Conservation (phyloP, 1,140 invertebrate species). For the Aphaenogaster ashmeadi region DNA sequence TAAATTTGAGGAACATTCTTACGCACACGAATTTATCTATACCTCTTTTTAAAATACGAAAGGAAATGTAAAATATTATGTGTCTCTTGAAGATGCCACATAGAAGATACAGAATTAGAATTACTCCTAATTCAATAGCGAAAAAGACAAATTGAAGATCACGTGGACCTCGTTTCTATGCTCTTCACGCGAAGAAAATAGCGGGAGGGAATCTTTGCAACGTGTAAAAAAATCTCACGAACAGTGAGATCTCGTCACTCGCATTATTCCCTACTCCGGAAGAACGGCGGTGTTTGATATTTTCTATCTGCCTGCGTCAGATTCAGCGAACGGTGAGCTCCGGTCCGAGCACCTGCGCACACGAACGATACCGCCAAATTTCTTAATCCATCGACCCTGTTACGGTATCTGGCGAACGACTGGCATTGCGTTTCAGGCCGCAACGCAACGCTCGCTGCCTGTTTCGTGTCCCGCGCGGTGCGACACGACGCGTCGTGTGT, state of each 20-base stretch:
- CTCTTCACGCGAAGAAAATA: neutral
- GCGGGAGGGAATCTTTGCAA: neutral
- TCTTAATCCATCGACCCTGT: constrained; percentile 82
- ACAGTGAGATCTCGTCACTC: neutral
- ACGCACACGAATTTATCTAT: neutral
- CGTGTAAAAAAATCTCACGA: neutral
- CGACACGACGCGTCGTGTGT: constrained; percentile 38
- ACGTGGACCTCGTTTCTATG: neutral
- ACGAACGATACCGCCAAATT: constrained; percentile 77
- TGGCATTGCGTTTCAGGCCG: constrained; percentile 71
- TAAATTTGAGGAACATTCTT: neutral
- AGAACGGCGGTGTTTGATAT: neutral
- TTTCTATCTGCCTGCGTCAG: neutral
- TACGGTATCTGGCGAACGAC: constrained; percentile 78
- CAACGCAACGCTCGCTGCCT: constrained; percentile 56
- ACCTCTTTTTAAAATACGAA: neutral
- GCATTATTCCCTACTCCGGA: neutral
- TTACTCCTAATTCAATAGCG: neutral
- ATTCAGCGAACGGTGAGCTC: neutral
- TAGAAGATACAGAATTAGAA: neutral
- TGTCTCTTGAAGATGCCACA: neutral
- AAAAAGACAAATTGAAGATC: neutral
- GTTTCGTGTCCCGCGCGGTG: constrained; percentile 61
- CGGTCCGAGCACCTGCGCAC: constrained; percentile 52
- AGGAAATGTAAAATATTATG: neutral